phyloP scores from a whole-genome alignment of 2,888 invertebrate genomes.

The Acanthacorydalis orientalis region DNA sequence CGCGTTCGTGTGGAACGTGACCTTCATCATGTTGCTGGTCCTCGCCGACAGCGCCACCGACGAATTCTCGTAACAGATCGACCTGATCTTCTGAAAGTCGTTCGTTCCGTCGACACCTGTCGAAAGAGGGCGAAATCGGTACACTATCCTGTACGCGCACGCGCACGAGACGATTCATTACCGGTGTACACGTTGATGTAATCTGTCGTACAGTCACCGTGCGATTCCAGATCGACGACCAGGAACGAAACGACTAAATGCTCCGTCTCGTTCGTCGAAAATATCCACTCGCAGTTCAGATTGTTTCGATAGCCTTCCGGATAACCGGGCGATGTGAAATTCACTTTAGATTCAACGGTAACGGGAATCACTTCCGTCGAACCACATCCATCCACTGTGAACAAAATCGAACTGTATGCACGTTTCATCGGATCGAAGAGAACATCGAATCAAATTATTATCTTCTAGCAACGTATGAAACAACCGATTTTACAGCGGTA shows the following conservation, averaged over 20 bases:
- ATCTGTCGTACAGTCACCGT: slow-evolving; percentile 39
- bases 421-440: too few species aligned
- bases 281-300: slow-evolving; percentile 57
- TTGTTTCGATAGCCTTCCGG: slow-evolving; percentile 45
- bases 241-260: slow-evolving; percentile 42
- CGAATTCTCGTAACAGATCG: slow-evolving; percentile 33
- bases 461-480: too few species aligned
- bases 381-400: slow-evolving; percentile 17
- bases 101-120: too few species aligned
- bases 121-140: too few species aligned
- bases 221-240: slow-evolving; percentile 42
- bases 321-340: slow-evolving; percentile 58
- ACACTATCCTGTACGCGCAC: too few species aligned
- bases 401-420: too few species aligned
- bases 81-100: slow-evolving; percentile 23
- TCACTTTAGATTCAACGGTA: slow-evolving; percentile 12
- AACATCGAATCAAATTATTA: too few species aligned
- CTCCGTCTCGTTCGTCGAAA: slow-evolving; percentile 39
- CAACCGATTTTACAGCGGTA: too few species aligned
- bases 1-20: slow-evolving; percentile 48
- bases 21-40: slow-evolving; percentile 35
- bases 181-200: slow-evolving; percentile 42
- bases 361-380: slow-evolving; percentile 17
- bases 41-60: slow-evolving; percentile 19
- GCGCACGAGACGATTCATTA: slow-evolving; percentile 10